Evolutionary conservation across 2,113 vertebrate genomes (phyloP).

Genomic region (Carettochelys insculpta): DNA sequence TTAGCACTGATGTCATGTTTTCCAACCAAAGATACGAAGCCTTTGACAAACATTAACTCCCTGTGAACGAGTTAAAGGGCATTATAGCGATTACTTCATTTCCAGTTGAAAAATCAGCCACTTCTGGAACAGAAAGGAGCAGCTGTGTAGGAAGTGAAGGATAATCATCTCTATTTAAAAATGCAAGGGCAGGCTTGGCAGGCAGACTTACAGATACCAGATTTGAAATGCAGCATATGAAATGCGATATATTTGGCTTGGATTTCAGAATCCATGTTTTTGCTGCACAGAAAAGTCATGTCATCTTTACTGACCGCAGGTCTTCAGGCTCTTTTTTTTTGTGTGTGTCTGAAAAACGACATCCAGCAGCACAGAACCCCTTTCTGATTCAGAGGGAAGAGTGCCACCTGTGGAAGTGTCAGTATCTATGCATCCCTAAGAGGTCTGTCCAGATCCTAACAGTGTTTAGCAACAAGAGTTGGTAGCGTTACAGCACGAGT

Average conservation of each 20-base stretch:
- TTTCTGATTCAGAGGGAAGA: background rate
- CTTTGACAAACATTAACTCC: background rate
- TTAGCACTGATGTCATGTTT: background rate
- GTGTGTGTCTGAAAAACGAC: background rate
- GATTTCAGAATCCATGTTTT: background rate
- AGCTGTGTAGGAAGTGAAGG: rapidly evolving
- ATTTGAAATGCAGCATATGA: background rate
- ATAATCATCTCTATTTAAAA: background rate
- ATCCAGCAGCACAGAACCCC: background rate
- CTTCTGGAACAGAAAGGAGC: background rate
- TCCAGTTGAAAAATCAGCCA: background rate
- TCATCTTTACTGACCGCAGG: background rate
- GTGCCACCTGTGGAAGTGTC: background rate
- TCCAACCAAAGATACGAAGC: background rate
- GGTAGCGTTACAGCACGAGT: background rate
- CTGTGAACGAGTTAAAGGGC: background rate
- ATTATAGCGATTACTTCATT: background rate
- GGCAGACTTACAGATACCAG: rapidly evolving
- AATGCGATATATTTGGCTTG: background rate
- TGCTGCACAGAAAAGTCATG: background rate
- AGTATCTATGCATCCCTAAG: rapidly evolving
- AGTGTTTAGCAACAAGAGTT: background rate
- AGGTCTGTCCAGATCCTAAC: background rate
- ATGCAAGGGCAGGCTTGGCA: background rate
- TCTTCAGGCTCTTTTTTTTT: background rate